These are phyloP conservation scores for Xiphophorus couchianus DNA, from an alignment of 2,113 vertebrate species.

Conservation along the genomic window DNA sequence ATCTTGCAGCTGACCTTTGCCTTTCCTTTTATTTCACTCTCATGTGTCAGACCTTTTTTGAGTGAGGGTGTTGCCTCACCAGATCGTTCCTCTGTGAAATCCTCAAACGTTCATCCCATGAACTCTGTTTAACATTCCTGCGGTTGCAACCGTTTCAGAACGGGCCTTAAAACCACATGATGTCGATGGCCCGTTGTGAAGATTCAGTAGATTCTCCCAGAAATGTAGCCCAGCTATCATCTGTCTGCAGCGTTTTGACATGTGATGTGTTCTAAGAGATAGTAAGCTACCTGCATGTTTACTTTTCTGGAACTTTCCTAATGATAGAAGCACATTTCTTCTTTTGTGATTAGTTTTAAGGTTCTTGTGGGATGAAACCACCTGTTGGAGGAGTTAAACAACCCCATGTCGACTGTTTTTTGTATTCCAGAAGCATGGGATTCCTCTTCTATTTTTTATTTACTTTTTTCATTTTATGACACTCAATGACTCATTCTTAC, in stretches of 20 bases:
- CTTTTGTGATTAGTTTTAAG: slow-evolving; percentile 14
- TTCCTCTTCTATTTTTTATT: background rate
- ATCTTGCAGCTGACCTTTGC: slow-evolving; percentile 5
- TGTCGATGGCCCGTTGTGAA: slow-evolving; percentile 52
- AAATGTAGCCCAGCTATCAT: slow-evolving; percentile 30
- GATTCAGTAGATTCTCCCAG: slow-evolving; percentile 42
- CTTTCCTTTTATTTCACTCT: background rate
- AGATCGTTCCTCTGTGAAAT: slow-evolving; percentile 61
- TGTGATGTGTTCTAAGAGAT: slow-evolving; percentile 29
- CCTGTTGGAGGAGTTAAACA: slow-evolving; percentile 31
- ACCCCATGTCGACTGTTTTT: slow-evolving; percentile 22
- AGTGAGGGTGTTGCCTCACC: slow-evolving; percentile 57
- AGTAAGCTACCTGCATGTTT: slow-evolving; percentile 45
- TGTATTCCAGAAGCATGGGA: slow-evolving; percentile 16
- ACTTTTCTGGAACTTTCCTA: slow-evolving; percentile 30
- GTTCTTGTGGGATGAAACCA: slow-evolving; percentile 25
- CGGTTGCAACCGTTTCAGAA: slow-evolving; percentile 63
- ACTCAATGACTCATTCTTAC: slow-evolving; percentile 7
- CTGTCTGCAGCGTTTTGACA: slow-evolving; percentile 26
- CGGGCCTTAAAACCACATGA: slow-evolving; percentile 62
- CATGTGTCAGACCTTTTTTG: slow-evolving; percentile 36
- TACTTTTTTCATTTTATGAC: background rate
- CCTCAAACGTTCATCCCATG: slow-evolving; percentile 53
- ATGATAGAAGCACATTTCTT: slow-evolving; percentile 23
- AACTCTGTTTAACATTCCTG: slow-evolving; percentile 80